phyloP scores from a whole-genome alignment of 2,888 invertebrate genomes.

The Cryptocephalus moraei region DNA sequence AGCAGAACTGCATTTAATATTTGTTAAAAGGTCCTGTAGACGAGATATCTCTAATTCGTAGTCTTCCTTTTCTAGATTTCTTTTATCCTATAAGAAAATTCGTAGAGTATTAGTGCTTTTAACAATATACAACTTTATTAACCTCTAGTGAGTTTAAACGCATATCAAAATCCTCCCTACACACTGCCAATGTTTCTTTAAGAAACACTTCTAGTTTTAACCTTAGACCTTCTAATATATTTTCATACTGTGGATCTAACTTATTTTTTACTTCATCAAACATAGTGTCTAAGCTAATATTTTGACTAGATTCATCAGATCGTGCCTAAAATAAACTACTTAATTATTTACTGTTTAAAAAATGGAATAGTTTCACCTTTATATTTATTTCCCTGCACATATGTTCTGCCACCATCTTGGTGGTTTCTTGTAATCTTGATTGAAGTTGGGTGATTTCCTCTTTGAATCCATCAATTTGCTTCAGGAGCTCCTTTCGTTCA shows the following conservation, averaged over 20 bases:
- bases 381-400: constrained; percentile 11
- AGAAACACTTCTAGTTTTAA: background rate
- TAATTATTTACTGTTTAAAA: no score
- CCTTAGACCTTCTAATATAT: background rate
- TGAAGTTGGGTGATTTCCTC: constrained; percentile 47
- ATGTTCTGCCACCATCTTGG: constrained; percentile 34
- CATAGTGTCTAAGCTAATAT: no score
- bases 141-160: no score
- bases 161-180: no score
- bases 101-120: no score
- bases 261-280: no score
- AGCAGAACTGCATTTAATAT: constrained; percentile 47
- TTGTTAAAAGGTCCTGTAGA: constrained; percentile 45
- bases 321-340: no score
- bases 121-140: no score
- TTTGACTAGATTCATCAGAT: no score
- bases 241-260: no score
- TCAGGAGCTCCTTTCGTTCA: constrained; percentile 50
- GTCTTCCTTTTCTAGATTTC: constrained; percentile 42
- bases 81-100: background rate
- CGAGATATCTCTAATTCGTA: constrained; percentile 44
- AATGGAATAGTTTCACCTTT: no score
- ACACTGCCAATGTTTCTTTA: no score
- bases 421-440: constrained; percentile 38
- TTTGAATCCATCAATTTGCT: constrained; percentile 51